Evolutionary conservation across 35 echinoderm and acorn worm species (phyloP).

Genomic region (Acanthaster planci): DNA sequence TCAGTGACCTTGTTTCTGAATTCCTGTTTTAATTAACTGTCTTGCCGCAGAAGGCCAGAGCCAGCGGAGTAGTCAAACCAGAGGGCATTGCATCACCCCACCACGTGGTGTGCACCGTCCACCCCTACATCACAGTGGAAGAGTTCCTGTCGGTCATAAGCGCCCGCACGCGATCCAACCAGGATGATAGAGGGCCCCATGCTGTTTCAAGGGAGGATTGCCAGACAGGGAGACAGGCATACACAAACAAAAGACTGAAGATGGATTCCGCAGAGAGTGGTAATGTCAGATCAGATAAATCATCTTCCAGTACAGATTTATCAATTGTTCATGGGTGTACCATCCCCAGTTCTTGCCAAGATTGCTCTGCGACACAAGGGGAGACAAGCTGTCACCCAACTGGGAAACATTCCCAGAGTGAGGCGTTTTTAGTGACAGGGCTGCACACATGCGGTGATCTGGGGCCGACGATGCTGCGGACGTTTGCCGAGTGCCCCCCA

Average conservation of each 20-base stretch:
- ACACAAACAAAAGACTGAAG: neutral
- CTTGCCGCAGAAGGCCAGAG: neutral
- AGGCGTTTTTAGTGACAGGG: conserved; percentile 60
- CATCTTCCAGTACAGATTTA: too few species aligned
- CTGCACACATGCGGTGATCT: conserved; percentile 89
- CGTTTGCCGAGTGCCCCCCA: conserved; percentile 60
- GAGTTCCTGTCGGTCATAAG: conserved; percentile 72
- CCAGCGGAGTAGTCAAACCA: neutral
- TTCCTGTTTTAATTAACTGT: too few species aligned
- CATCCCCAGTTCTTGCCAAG: too few species aligned
- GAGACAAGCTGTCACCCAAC: neutral
- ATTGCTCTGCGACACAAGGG: neutral
- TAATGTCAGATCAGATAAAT: too few species aligned
- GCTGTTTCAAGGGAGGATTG: neutral
- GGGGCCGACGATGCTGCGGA: conserved; percentile 78
- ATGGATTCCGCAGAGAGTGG: neutral
- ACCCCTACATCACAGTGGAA: conserved; percentile 75
- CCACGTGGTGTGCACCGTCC: conserved; percentile 72
- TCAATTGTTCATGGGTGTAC: too few species aligned
- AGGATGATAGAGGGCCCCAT: neutral
- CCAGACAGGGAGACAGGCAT: neutral
- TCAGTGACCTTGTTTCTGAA: too few species aligned
- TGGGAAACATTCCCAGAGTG: neutral
- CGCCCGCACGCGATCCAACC: neutral
- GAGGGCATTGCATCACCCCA: conserved; percentile 30